Conservation (phyloP, 2,888 invertebrate species). For the Muschampia plurimacula region DNA sequence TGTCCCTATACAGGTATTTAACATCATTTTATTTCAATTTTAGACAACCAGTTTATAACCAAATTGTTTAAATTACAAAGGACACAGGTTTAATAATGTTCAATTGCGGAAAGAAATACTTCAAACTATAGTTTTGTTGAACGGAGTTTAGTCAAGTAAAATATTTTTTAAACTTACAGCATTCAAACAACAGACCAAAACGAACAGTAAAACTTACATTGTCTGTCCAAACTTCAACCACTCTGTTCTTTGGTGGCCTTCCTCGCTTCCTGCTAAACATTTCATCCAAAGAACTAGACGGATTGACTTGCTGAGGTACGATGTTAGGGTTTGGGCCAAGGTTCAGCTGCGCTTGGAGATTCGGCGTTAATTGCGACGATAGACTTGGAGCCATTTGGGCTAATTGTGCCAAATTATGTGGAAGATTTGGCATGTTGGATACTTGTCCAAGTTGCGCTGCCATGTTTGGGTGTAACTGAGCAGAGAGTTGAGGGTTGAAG, state of each 20-base stretch:
- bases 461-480: constrained; percentile 80
- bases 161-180: no score
- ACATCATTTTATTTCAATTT: no score
- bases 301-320: constrained; percentile 73
- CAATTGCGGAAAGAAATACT: no score
- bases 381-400: constrained; percentile 81
- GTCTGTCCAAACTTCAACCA: constrained; percentile 96
- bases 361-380: constrained; percentile 73
- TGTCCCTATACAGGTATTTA: no score
- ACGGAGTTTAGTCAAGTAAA: neutral
- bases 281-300: constrained; percentile 92
- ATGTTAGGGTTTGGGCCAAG: constrained; percentile 71
- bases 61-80: no score
- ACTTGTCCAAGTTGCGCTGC: constrained; percentile 81
- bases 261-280: constrained; percentile 97
- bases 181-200: neutral
- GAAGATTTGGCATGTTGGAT: constrained; percentile 68
- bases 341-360: constrained; percentile 75
- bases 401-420: constrained; percentile 77
- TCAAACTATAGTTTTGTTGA: neutral
- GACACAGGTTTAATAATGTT: no score
- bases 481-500: constrained; percentile 79
- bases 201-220: constrained; percentile 85
- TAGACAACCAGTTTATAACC: no score
- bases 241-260: constrained; percentile 97